These are phyloP conservation scores for Stratiomys singularior DNA, from an alignment of 2,888 invertebrate genomes.

Conservation along the genomic window DNA sequence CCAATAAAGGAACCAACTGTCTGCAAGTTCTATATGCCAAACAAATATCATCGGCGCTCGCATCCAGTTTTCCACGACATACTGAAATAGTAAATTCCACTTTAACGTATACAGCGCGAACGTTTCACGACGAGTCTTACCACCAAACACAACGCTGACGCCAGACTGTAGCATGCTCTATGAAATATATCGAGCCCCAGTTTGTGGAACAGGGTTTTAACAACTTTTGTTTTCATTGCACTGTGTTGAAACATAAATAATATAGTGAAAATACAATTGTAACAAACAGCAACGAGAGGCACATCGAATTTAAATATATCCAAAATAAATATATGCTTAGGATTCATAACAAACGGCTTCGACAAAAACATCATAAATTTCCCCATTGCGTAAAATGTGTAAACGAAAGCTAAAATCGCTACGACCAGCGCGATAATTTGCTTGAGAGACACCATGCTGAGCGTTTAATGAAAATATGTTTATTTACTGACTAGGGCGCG, in stretches of 20 bases:
- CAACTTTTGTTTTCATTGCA: slow-evolving; percentile 66
- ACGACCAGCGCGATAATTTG: slow-evolving; percentile 59
- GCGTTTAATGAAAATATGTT: neutral
- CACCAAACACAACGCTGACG: slow-evolving; percentile 66
- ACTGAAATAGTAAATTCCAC: slow-evolving; percentile 59
- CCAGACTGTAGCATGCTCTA: slow-evolving; percentile 67
- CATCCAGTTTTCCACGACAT: slow-evolving; percentile 68
- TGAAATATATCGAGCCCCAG: slow-evolving; percentile 65
- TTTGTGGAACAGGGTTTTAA: slow-evolving; percentile 66
- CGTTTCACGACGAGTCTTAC: slow-evolving; percentile 57
- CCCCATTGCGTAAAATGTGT: slow-evolving; percentile 68
- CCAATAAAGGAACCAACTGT: slow-evolving; percentile 66
- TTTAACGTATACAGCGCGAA: neutral
- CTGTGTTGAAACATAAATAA: slow-evolving; percentile 71
- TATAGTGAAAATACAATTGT: slow-evolving; percentile 67
- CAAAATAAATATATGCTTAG: slow-evolving; percentile 60
- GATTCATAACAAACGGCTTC: slow-evolving; percentile 62
- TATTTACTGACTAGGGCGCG: slow-evolving; percentile 36
- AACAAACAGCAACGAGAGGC: slow-evolving; percentile 63
- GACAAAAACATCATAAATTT: slow-evolving; percentile 70
- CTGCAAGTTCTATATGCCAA: slow-evolving; percentile 69
- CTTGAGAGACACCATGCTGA: slow-evolving; percentile 58
- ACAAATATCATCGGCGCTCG: slow-evolving; percentile 65
- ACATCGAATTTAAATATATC: slow-evolving; percentile 64
- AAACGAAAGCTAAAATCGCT: slow-evolving; percentile 65